Conservation (phyloP, 2,888 invertebrate species). For the Pammene aurita region DNA sequence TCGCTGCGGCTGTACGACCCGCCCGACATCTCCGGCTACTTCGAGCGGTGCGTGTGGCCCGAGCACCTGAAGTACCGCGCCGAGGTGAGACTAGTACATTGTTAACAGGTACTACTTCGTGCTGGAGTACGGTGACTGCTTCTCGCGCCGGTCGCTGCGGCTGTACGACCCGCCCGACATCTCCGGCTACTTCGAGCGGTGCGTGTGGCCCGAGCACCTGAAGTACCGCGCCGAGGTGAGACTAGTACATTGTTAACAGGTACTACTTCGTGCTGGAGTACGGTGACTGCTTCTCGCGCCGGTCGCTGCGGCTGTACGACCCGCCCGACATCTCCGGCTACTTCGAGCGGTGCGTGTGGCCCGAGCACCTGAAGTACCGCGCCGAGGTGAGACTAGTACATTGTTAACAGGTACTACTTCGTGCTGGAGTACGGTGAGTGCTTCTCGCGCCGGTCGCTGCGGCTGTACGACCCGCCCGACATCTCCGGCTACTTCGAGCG, state of each 20-base stretch:
- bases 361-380: constrained; percentile 87
- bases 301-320: constrained; percentile 86
- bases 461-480: constrained; percentile 93
- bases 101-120: too few relatives aligned
- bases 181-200: constrained; percentile 92
- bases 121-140: too few relatives aligned
- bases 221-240: constrained; percentile 74
- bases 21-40: constrained; percentile 94
- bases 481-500: constrained; percentile 93
- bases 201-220: constrained; percentile 95
- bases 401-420: too few relatives aligned
- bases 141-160: too few relatives aligned
- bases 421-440: too few relatives aligned
- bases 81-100: constrained; percentile 56
- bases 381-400: constrained; percentile 59
- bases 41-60: constrained; percentile 96
- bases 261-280: too few relatives aligned
- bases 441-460: too few relatives aligned
- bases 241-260: too few relatives aligned
- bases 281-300: too few relatives aligned
- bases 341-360: constrained; percentile 96
- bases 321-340: constrained; percentile 95
- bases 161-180: constrained; percentile 94
- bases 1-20: constrained; percentile 89
- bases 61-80: constrained; percentile 85